Percentiles rank a stretch among this genome's conserved stretches.
These are phyloP conservation scores for Esperia sulphurella DNA, from an alignment of 2,888 invertebrate genomes.

Conservation along the genomic window DNA sequence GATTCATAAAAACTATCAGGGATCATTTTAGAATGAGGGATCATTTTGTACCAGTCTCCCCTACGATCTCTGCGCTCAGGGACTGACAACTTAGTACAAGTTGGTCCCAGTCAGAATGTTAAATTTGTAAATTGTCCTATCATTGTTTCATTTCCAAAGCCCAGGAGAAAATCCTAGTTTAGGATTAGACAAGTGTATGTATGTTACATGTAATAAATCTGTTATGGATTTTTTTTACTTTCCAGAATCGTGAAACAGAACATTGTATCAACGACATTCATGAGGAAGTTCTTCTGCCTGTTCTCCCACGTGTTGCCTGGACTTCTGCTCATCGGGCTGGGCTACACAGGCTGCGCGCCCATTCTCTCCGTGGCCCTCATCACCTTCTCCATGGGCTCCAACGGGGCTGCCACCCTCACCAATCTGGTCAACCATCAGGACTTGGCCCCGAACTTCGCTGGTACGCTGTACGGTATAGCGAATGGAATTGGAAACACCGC, in stretches of 20 bases:
- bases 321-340: slow-evolving; percentile 72
- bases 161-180: too few relatives aligned
- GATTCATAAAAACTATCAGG: too few relatives aligned
- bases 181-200: too few relatives aligned
- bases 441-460: slow-evolving; percentile 88
- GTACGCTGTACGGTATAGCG: slow-evolving; percentile 86
- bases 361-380: slow-evolving; percentile 82
- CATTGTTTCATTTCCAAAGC: too few relatives aligned
- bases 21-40: too few relatives aligned
- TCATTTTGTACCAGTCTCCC: too few relatives aligned
- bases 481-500: slow-evolving; percentile 86
- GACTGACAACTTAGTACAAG: too few relatives aligned
- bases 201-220: too few relatives aligned
- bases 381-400: slow-evolving; percentile 83
- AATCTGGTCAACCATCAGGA: slow-evolving; percentile 85
- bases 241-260: slow-evolving; percentile 71
- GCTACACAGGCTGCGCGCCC: slow-evolving; percentile 81
- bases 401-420: slow-evolving; percentile 81
- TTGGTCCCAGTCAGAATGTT: too few relatives aligned
- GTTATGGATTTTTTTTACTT: slow-evolving; percentile 18
- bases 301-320: slow-evolving; percentile 81
- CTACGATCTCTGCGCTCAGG: too few relatives aligned
- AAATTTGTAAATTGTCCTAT: too few relatives aligned
- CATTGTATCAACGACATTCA: slow-evolving; percentile 70
- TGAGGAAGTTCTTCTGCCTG: slow-evolving; percentile 82